Base-by-base conservation (phyloP, 1,140 invertebrate species). In the Diorhabda elongata region DNA sequence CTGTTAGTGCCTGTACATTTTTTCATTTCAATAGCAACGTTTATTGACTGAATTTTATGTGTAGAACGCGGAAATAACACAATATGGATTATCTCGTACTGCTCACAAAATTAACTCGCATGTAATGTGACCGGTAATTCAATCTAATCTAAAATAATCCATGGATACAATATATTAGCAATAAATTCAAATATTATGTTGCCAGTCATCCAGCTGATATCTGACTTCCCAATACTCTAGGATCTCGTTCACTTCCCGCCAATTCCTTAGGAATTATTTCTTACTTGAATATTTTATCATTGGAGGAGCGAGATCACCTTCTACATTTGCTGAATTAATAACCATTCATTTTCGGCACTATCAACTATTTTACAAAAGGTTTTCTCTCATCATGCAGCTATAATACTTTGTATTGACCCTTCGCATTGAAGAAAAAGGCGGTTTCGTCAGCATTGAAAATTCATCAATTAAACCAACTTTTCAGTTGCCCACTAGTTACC, bases 111-210 rank as follows among this genome's bases (percentile, higher is more conserved):
- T 8, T 47, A 5, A 8, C 45, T 47, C 8, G 45, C 8, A 47
- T 47, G 45, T 5, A 5, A 8, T 47, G 45, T 47, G 5, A 47
- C 45, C 8, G 42, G 42, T 42, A 8, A 42, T 41, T 41, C 2
- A 59, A 81, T 76, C 63, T 75, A 70, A n/a, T 79, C 70, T 74
- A 77, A 9, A 68, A 57, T 74, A 44, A 82, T 42, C 75, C 78
- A 81, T 58, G 76, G 81, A 44, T 79, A n/a, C 73, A 82, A 82
- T 6, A 78, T 73, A 69, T 82, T 78, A 11, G 73, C 70, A 42
- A 81, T 69, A 67, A 79, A 83, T 73, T 82, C 75, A 70, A 76
- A 82, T 69, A 82, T 82, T 5, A 69, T 61, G 73, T 76, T 75
- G 42, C 44, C 75, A 61, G 60, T 81, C 78, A 81, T 82, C 81